Conservation (phyloP, 2,888 invertebrate genomes). For the Andrena bucephala region DNA sequence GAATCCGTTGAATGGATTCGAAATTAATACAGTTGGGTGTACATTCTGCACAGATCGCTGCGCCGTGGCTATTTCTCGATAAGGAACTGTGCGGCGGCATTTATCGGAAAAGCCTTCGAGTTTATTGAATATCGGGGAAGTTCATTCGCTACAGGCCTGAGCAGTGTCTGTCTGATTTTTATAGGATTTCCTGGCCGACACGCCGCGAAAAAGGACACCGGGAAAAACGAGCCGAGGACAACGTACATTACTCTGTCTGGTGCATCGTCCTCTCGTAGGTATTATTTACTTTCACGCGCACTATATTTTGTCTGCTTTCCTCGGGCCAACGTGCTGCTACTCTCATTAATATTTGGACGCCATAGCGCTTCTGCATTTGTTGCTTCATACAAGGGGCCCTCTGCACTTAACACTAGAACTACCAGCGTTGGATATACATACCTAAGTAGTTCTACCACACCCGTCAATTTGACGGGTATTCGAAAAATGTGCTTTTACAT, state of each 20-base stretch:
- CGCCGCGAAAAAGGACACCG: neutral
- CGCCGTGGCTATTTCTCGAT: conserved; percentile 37
- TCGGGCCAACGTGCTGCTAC: neutral
- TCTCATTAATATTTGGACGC: neutral
- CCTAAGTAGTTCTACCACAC: no score
- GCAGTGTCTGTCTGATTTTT: conserved; percentile 21
- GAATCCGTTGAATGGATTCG: neutral
- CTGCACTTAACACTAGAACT: neutral
- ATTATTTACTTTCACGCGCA: conserved; percentile 21
- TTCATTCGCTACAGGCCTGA: neutral
- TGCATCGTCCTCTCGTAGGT: neutral
- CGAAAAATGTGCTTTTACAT: no score
- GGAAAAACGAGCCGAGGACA: neutral
- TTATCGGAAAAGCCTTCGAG: conserved; percentile 34
- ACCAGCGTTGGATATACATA: neutral
- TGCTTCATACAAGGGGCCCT: neutral
- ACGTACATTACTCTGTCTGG: neutral
- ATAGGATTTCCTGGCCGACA: conserved; percentile 2
- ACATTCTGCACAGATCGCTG: conserved; percentile 26
- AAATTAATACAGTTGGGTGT: conserved; percentile 24
- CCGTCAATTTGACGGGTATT: no score
- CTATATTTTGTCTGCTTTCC: neutral
- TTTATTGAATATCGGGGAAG: conserved; percentile 44
- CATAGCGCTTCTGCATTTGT: neutral
- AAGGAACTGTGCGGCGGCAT: conserved; percentile 22